phyloP scores from a whole-genome alignment of 2,797 vertebrate genomes.

The Chelon labrosus region DNA sequence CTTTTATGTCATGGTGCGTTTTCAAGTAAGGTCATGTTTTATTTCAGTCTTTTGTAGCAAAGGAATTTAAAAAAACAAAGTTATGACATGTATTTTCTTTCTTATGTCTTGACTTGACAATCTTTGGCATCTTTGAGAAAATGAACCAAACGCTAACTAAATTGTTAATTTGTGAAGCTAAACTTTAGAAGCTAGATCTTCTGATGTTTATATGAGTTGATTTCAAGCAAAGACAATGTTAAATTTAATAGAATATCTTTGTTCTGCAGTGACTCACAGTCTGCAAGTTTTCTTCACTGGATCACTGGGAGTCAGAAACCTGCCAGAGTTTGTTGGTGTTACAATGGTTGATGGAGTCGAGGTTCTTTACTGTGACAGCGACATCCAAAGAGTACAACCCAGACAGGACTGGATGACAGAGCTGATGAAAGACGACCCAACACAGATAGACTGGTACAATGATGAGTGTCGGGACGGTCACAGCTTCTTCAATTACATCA shows the following conservation, averaged over 20 bases:
- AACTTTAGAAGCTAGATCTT: too few relatives aligned
- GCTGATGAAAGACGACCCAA: accelerated
- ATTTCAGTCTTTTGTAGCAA: too few relatives aligned
- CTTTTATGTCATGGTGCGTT: too few relatives aligned
- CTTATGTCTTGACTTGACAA: too few relatives aligned
- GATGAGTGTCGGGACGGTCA: not conserved
- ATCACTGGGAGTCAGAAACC: slow-evolving; percentile 10
- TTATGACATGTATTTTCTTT: too few relatives aligned
- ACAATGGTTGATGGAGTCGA: not conserved
- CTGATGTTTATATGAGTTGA: too few relatives aligned
- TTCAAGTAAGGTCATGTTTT: too few relatives aligned
- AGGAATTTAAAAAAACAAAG: too few relatives aligned
- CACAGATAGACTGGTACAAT: slow-evolving; percentile 25
- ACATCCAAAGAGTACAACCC: not conserved
- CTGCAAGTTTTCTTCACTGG: slow-evolving; percentile 19
- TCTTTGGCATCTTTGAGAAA: too few relatives aligned
- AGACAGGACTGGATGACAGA: slow-evolving; percentile 38
- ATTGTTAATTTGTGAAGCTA: too few relatives aligned
- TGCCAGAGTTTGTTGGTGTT: slow-evolving; percentile 28
- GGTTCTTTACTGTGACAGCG: slow-evolving; percentile 18
- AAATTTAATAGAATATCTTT: not conserved
- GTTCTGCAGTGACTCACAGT: slow-evolving; percentile 35
- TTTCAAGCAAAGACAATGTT: too few relatives aligned
- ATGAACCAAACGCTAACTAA: too few relatives aligned
- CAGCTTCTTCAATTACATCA: slow-evolving; percentile 4